Evolutionary conservation across 2,888 invertebrate genomes (phyloP), one percentile per base, ranked within the genome.

Genomic region (Pristionchus arcanus): DNA sequence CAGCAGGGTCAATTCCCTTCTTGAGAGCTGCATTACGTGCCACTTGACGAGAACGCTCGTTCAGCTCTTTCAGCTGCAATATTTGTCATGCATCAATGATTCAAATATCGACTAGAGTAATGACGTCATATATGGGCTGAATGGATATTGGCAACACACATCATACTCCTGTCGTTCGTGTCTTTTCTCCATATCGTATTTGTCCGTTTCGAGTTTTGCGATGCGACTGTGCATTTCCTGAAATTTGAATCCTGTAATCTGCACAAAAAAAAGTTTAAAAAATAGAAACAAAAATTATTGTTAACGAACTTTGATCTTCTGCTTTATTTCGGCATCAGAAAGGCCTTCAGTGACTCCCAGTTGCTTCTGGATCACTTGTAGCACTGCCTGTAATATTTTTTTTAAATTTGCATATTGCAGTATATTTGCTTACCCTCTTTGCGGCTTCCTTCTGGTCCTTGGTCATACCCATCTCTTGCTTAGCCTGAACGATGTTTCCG

Each of bases 371-470:
- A 94, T 90, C 21, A 85, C 21, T 91, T 90, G 74, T 93, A 83
- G 91, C 92, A 93, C 37, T 68, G 90, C 91, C 91, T 83, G 89
- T 84, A 90, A 28, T 16, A 13, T 37, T 66, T 19, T 19, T 37
- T 9, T 15, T n/a, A n/a, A n/a, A n/a, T n/a, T n/a, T n/a, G 49
- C 49, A 53, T 53, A 53, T 53, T 53, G 7, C 13, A 53, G 15
- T 5, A 77, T 55, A 3, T 19, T 7, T 19, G 86, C 90, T 84
- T 90, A 93, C 91, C 86, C 89, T 86, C 91, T 99, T 99, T 96
- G 99, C 98, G 96, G 98, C 98, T 95, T 98, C 99, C 95, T 99
- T 96, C 96, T 99, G 99, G 96, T 99, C 99, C 96, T 98, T 99
- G 96, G 99, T 98, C 97, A 99, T 99, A 97, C 97, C 98, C 96